Conservation (phyloP, 2,888 invertebrate species). For the Meloe dianella region DNA sequence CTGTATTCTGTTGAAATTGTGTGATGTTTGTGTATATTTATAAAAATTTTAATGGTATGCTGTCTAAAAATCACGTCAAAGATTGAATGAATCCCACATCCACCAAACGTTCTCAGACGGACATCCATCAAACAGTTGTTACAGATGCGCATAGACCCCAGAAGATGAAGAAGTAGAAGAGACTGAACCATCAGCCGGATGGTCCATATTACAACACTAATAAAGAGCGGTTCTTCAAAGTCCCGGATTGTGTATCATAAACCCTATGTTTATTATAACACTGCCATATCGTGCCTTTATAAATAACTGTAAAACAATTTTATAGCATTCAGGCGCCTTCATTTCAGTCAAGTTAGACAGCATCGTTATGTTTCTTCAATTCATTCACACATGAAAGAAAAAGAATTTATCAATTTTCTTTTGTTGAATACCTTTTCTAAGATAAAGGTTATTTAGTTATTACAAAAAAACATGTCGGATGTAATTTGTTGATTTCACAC, state of each 20-base stretch:
- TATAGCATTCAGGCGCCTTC: conserved; percentile 56
- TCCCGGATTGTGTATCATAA: conserved; percentile 52
- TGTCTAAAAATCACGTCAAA: conserved; percentile 29
- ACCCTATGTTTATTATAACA: conserved; percentile 58
- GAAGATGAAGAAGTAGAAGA: not conserved
- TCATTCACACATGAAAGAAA: not conserved
- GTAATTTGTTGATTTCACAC: conserved; percentile 13
- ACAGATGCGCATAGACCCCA: conserved; percentile 24
- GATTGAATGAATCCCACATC: conserved; percentile 13
- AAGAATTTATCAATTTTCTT: not conserved
- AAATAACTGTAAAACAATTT: conserved; percentile 57
- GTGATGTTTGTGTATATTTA: not conserved
- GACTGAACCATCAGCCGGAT: conserved; percentile 34
- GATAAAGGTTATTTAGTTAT: not conserved
- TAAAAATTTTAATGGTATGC: conserved; percentile 14
- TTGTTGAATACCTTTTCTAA: not conserved
- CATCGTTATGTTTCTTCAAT: conserved; percentile 9
- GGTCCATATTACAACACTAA: conserved; percentile 37
- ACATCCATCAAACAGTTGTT: conserved; percentile 20
- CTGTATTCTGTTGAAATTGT: not conserved
- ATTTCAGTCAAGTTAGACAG: conserved; percentile 36
- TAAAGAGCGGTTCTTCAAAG: conserved; percentile 55
- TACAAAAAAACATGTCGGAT: not conserved
- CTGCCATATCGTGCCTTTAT: conserved; percentile 56
- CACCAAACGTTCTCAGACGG: conserved; percentile 26